These are phyloP conservation scores for Macheiramphus alcinus DNA, from an alignment of 2,113 vertebrate genomes.

Conservation along the genomic window DNA sequence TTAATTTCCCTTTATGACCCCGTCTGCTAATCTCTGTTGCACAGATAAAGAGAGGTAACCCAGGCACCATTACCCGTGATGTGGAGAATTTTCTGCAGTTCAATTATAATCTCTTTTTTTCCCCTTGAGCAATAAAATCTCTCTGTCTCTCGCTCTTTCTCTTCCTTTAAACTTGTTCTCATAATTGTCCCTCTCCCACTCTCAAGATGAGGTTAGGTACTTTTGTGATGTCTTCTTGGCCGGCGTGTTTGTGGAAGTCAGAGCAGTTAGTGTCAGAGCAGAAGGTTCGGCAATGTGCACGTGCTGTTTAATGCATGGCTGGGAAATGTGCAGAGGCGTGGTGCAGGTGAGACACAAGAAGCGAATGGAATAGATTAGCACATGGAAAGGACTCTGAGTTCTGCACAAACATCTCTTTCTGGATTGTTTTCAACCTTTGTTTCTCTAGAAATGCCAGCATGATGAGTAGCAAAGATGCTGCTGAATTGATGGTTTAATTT, in stretches of 20 bases:
- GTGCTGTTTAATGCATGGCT: background rate
- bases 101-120: conserved; percentile 50
- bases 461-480: background rate
- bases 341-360: background rate
- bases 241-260: background rate
- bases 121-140: conserved; percentile 37
- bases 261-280: background rate
- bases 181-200: background rate
- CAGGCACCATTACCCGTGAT: conserved; percentile 42
- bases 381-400: background rate
- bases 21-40: conserved; percentile 56
- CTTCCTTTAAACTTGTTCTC: conserved; percentile 3
- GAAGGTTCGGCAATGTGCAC: background rate
- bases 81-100: conserved; percentile 59
- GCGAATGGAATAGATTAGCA: background rate
- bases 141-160: background rate
- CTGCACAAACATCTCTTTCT: background rate
- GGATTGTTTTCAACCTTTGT: background rate
- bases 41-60: conserved; percentile 64
- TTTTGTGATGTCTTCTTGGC: background rate
- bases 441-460: background rate
- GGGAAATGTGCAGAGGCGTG: background rate
- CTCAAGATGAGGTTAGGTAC: conserved; percentile 4
- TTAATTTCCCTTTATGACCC: conserved; percentile 64
- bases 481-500: background rate